These are phyloP conservation scores for Lepidostoma basale DNA, from an alignment of 1,140 invertebrate genomes.

Conservation along the genomic window DNA sequence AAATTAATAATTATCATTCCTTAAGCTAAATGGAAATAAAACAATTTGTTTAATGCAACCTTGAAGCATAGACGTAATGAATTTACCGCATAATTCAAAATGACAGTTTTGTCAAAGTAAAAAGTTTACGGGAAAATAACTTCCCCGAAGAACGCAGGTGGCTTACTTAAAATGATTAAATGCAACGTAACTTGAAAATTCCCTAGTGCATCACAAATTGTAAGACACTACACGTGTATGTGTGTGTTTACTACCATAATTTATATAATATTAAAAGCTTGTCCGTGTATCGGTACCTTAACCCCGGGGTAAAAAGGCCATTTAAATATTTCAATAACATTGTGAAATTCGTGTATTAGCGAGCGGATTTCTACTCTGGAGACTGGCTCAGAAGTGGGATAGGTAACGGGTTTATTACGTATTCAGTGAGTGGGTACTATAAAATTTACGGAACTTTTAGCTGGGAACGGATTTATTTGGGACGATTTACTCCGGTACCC, in stretches of 20 bases:
- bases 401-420: not conserved
- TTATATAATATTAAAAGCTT: no score
- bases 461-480: not conserved
- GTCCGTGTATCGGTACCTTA: no score
- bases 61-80: no score
- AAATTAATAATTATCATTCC: no score
- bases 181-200: conserved; percentile 13
- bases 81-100: no score
- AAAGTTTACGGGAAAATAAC: not conserved
- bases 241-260: no score
- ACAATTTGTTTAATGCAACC: no score
- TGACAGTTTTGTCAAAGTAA: not conserved
- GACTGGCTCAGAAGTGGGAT: conserved; percentile 1
- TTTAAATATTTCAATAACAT: conserved; percentile 1
- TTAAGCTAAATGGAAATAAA: no score
- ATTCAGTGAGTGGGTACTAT: conserved; percentile 6
- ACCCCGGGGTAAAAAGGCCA: conserved; percentile 1
- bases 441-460: conserved; percentile 14
- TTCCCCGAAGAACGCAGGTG: conserved; percentile 5
- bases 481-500: not conserved
- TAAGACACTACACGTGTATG: no score
- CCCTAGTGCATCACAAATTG: conserved; percentile 1
- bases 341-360: not conserved
- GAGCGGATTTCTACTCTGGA: not conserved
- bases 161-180: conserved; percentile 17